Conservation (phyloP, 2,113 vertebrate species). For the Halcyon malimbica region DNA sequence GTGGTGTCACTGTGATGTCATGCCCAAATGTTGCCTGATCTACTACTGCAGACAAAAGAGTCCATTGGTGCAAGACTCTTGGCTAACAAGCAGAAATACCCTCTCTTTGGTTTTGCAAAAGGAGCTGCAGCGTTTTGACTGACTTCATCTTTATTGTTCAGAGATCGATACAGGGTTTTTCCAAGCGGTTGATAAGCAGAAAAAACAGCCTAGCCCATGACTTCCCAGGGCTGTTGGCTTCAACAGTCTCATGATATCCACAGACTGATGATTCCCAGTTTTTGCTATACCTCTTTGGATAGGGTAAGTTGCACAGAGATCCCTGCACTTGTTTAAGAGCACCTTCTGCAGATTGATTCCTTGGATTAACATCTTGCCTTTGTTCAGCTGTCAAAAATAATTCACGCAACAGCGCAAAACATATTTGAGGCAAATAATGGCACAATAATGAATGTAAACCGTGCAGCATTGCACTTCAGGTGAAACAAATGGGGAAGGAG, state of each 20-base stretch:
- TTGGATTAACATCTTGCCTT: constrained; percentile 38
- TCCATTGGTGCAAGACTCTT: background rate
- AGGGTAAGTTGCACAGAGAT: background rate
- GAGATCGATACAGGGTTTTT: background rate
- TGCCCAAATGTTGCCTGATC: background rate
- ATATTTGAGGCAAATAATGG: constrained; percentile 13
- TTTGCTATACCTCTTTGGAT: background rate
- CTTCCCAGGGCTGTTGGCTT: background rate
- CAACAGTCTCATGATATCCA: background rate
- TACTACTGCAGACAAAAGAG: background rate
- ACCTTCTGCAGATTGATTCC: constrained; percentile 26
- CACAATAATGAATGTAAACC: constrained; percentile 13
- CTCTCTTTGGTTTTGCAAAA: background rate
- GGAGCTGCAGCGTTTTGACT: background rate
- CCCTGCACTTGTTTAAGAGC: background rate
- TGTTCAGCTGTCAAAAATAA: constrained; percentile 59
- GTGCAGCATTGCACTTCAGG: background rate
- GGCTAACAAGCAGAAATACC: background rate
- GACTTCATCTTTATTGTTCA: background rate
- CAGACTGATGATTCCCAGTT: background rate
- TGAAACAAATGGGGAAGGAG: constrained; percentile 21
- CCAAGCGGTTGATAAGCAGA: background rate
- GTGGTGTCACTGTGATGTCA: background rate
- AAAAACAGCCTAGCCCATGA: background rate
- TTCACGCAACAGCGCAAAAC: background rate